Evolutionary conservation across 2,113 vertebrate species (phyloP).

Genomic region (Ariopsis seemanni): DNA sequence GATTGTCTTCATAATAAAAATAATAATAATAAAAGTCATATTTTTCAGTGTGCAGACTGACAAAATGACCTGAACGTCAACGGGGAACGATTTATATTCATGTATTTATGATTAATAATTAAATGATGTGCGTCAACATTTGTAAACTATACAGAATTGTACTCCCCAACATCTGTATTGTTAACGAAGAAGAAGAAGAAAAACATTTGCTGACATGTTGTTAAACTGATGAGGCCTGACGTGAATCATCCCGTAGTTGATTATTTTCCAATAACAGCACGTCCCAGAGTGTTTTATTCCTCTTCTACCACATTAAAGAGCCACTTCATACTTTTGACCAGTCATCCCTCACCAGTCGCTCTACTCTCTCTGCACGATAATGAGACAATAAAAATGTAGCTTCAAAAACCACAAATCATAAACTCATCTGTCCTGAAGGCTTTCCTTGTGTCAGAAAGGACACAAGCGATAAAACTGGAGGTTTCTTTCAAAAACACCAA

Average conservation of each 20-base stretch:
- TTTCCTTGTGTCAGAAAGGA: no score
- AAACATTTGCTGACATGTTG: neutral
- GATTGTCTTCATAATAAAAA: no score
- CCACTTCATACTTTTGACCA: neutral
- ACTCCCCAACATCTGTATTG: neutral
- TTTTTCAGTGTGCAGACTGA: neutral
- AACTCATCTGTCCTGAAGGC: neutral
- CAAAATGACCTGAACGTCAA: neutral
- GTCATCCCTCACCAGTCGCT: neutral
- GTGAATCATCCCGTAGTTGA: no score
- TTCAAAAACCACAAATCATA: neutral
- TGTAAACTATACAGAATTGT: neutral
- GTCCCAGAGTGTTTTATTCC: neutral
- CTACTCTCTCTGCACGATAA: neutral
- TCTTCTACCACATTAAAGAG: neutral
- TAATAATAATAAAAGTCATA: neutral
- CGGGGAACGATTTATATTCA: neutral
- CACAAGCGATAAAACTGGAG: no score
- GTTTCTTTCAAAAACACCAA: no score
- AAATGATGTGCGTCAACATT: neutral
- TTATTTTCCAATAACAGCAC: no score
- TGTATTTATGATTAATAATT: neutral
- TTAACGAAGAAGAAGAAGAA: neutral
- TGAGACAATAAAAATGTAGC: neutral
- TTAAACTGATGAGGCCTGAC: no score